phyloP scores from a whole-genome alignment of 2,113 vertebrate species.

The Dissostichus mawsoni region DNA sequence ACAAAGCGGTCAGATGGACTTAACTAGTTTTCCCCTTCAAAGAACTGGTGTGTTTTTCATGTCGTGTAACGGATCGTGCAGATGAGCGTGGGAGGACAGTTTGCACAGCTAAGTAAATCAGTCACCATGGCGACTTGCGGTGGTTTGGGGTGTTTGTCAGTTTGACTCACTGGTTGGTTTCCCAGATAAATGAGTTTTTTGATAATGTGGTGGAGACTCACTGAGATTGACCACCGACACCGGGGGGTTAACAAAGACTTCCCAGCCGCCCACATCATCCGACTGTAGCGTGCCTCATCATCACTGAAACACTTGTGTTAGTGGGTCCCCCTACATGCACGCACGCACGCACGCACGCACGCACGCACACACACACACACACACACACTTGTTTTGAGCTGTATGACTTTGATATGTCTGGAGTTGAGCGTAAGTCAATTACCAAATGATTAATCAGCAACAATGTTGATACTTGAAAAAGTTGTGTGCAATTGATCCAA shows the following conservation, averaged over 20 bases:
- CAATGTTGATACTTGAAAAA: too few species aligned
- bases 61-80: neutral
- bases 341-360: neutral
- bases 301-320: neutral
- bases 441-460: too few species aligned
- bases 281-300: slow-evolving; percentile 7
- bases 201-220: slow-evolving; percentile 48
- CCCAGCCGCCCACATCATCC: slow-evolving; percentile 41
- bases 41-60: neutral
- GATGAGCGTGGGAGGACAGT: slow-evolving; percentile 47
- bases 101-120: slow-evolving; percentile 44
- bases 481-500: too few species aligned
- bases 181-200: slow-evolving; percentile 28
- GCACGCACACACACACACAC: neutral
- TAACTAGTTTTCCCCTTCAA: slow-evolving; percentile 6
- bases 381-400: neutral
- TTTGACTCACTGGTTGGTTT: slow-evolving; percentile 56
- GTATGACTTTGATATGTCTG: neutral
- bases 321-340: too few species aligned
- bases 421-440: neutral
- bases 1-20: neutral
- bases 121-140: slow-evolving; percentile 32
- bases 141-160: slow-evolving; percentile 22
- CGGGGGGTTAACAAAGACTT: slow-evolving; percentile 15
- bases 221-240: slow-evolving; percentile 9